Evolutionary conservation across 2,113 vertebrate species (phyloP).

Genomic region (Phainopepla nitens): DNA sequence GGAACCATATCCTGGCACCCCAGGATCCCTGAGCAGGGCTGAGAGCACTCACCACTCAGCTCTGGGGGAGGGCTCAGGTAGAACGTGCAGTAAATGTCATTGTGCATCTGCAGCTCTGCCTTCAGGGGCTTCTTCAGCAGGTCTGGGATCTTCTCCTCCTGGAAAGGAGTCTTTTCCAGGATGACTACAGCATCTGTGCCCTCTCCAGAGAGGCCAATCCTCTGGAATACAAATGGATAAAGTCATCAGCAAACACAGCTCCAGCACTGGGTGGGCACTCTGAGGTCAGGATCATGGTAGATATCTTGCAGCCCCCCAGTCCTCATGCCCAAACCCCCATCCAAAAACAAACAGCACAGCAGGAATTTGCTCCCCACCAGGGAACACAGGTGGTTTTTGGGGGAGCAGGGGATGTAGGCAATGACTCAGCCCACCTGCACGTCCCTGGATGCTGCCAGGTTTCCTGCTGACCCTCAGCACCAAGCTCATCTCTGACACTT

Average conservation of each 20-base stretch:
- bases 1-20: rapidly evolving
- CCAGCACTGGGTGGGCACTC: neutral
- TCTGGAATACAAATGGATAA: constrained; percentile 42
- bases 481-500: neutral
- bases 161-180: constrained; percentile 93
- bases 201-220: constrained; percentile 52
- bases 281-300: neutral
- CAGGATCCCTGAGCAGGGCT: rapidly evolving
- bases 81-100: constrained; percentile 93
- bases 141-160: constrained; percentile 75
- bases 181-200: constrained; percentile 86
- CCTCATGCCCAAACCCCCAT: rapidly evolving
- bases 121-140: constrained; percentile 73
- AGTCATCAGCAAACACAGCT: neutral
- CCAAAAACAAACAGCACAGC: neutral
- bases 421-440: neutral
- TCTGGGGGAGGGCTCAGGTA: constrained; percentile 78
- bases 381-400: neutral
- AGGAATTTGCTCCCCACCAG: neutral
- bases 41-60: constrained; percentile 77
- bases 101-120: constrained; percentile 81
- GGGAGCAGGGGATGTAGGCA: neutral
- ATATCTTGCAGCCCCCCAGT: rapidly evolving
- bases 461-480: neutral
- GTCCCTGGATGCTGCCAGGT: neutral